phyloP scores from a whole-genome alignment of 2,113 vertebrate species.

The Aptenodytes patagonicus region DNA sequence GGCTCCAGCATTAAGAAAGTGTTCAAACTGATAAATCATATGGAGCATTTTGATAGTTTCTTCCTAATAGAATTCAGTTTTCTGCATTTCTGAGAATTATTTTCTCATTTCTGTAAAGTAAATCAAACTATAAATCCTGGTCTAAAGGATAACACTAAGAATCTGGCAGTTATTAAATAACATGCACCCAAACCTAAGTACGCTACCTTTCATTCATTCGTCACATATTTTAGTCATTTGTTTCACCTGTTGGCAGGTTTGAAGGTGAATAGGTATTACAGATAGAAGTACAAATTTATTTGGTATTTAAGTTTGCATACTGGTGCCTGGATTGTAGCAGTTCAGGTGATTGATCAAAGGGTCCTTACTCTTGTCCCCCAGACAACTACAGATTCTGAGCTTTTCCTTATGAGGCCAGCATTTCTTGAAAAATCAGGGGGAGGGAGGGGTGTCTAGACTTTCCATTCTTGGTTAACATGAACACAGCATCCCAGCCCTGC shows the following conservation, averaged over 20 bases:
- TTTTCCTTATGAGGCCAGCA: neutral
- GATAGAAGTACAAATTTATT: neutral
- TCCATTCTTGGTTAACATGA: neutral
- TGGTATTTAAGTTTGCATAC: neutral
- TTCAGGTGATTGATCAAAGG: neutral
- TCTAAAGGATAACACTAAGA: neutral
- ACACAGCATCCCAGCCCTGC: neutral
- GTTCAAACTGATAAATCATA: neutral
- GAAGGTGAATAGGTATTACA: neutral
- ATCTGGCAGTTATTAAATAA: neutral
- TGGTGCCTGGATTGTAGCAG: neutral
- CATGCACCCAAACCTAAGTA: neutral
- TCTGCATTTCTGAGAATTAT: slow-evolving; percentile 3
- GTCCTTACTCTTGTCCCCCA: neutral
- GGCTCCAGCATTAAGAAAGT: neutral
- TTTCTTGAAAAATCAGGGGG: neutral
- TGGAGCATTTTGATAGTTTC: neutral
- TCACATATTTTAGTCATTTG: neutral
- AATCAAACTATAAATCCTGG: neutral
- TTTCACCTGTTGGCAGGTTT: slow-evolving; percentile 1
- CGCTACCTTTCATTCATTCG: neutral
- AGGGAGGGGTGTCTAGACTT: neutral
- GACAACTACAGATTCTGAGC: neutral
- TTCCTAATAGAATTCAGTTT: neutral
- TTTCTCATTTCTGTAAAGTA: neutral